Evolutionary conservation across 1,140 invertebrate species (phyloP).

Genomic region (Euwallacea similis): DNA sequence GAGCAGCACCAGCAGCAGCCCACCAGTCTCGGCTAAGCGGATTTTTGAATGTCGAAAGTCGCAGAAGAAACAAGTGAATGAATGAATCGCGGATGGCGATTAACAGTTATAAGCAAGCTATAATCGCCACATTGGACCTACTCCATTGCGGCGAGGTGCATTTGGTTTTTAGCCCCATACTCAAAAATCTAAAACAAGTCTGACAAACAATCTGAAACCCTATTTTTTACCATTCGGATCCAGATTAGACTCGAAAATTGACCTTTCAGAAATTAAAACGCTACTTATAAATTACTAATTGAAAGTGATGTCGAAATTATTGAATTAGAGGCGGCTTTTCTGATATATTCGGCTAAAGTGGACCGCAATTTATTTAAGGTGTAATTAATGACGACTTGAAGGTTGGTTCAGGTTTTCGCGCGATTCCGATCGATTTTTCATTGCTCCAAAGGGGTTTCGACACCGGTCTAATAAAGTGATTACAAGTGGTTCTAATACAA

Average conservation of each 20-base stretch:
- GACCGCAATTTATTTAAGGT: slow-evolving; percentile 23
- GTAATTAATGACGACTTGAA: slow-evolving; percentile 18
- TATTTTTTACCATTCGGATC: background rate
- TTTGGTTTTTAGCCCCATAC: slow-evolving; percentile 12
- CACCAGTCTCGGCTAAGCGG: slow-evolving; percentile 20
- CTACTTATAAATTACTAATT: slow-evolving; percentile 26
- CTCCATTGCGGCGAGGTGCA: slow-evolving; percentile 25
- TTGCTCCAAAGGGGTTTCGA: background rate
- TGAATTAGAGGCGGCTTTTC: slow-evolving; percentile 16
- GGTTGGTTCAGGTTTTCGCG: background rate
- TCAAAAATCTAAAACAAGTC: background rate
- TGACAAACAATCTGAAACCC: background rate
- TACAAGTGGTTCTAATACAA: too few species aligned
- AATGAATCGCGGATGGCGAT: slow-evolving; percentile 38
- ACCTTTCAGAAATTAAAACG: slow-evolving; percentile 26
- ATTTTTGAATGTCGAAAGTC: slow-evolving; percentile 28
- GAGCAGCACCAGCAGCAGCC: background rate
- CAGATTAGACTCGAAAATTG: background rate
- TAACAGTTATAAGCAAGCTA: slow-evolving; percentile 35
- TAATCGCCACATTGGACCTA: slow-evolving; percentile 9
- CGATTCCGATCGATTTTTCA: slow-evolving; percentile 6
- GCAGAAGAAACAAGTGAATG: slow-evolving; percentile 38
- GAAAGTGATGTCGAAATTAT: slow-evolving; percentile 26
- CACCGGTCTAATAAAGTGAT: too few species aligned
- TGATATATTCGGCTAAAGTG: slow-evolving; percentile 26